Percentiles rank a stretch among this genome's conserved stretches.
Evolutionary conservation across 2,888 invertebrate genomes (phyloP).

Genomic region (Ophion obscuratus): DNA sequence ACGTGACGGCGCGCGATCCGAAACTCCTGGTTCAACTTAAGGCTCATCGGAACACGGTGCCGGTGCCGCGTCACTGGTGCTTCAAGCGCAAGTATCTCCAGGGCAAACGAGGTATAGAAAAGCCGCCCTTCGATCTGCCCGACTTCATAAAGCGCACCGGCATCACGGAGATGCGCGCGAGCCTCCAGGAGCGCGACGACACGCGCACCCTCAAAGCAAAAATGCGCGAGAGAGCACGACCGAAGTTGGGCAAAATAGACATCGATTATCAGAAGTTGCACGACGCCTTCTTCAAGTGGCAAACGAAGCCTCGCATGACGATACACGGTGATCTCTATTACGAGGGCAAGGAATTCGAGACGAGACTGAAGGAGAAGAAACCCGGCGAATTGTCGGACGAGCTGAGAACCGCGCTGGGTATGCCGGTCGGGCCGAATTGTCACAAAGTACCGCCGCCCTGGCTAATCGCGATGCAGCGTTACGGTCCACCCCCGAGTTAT

Average conservation of each 20-base stretch:
- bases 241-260: constrained; percentile 99
- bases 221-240: constrained; percentile 98
- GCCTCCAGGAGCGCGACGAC: constrained; percentile 98
- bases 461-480: constrained; percentile 98
- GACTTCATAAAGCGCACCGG: constrained; percentile 99
- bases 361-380: constrained; percentile 98
- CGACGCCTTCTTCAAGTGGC: constrained; percentile 99
- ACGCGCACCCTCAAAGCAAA: constrained; percentile 97
- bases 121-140: constrained; percentile 98
- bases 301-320: constrained; percentile 99
- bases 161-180: constrained; percentile 99
- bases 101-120: constrained; percentile 99
- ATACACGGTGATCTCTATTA: constrained; percentile 99
- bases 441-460: constrained; percentile 97
- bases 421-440: constrained; percentile 98
- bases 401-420: constrained; percentile 97
- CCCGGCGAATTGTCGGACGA: constrained; percentile 99
- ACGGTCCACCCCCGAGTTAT: constrained; percentile 99
- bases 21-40: constrained; percentile 97
- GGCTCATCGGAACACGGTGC: constrained; percentile 98
- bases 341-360: constrained; percentile 99
- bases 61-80: constrained; percentile 99
- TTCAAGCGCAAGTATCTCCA: constrained; percentile 98
- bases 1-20: constrained; percentile 99
- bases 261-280: constrained; percentile 99